Evolutionary conservation across 2,888 invertebrate species (phyloP).

Genomic region (Diaprepes abbreviatus): DNA sequence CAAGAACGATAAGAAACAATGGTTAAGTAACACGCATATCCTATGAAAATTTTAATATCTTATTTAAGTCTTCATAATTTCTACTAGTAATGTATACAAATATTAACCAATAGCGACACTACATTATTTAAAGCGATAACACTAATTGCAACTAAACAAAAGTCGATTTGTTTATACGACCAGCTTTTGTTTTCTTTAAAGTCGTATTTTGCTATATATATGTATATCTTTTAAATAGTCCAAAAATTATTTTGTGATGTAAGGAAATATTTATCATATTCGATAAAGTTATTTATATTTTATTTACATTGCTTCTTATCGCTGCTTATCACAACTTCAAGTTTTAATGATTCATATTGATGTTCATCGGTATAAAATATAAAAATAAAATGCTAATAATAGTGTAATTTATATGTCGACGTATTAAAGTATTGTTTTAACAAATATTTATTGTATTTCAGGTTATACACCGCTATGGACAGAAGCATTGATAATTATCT

Average conservation of each 20-base stretch:
- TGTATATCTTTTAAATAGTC: neutral
- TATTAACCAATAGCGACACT: too few species aligned
- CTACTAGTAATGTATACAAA: too few species aligned
- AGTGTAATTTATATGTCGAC: conserved; percentile 3
- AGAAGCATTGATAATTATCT: conserved; percentile 76
- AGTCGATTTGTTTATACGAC: too few species aligned
- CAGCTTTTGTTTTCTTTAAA: too few species aligned
- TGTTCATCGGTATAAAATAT: conserved; percentile 18
- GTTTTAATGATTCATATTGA: conserved; percentile 27
- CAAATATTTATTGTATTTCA: conserved; percentile 26
- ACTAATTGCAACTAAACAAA: too few species aligned
- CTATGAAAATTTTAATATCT: too few species aligned
- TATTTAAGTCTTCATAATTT: too few species aligned
- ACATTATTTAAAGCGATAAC: too few species aligned
- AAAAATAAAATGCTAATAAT: conserved; percentile 18
- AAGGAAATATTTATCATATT: conserved; percentile 11
- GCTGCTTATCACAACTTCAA: conserved; percentile 23
- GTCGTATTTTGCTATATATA: too few species aligned
- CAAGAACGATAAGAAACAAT: neutral
- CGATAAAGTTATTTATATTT: conserved; percentile 35
- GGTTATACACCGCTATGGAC: conserved; percentile 62
- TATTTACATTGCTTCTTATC: conserved; percentile 38
- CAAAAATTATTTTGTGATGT: neutral
- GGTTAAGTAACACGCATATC: neutral
- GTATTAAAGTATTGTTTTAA: neutral